Conservation (phyloP, 2,113 vertebrate genomes). For the Caranx melampygus region DNA sequence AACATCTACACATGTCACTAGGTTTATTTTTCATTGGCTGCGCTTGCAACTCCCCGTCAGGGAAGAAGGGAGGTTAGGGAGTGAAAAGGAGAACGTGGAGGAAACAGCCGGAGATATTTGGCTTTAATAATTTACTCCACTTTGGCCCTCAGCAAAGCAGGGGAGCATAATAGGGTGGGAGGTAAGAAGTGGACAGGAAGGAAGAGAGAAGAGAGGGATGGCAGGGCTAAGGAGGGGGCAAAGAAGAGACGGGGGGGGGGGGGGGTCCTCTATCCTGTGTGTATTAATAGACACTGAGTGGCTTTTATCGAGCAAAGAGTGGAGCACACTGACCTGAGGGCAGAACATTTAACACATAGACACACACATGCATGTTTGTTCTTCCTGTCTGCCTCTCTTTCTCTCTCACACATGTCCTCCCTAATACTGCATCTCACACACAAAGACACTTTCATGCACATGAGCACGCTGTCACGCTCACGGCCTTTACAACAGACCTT, state of each 20-base stretch:
- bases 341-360: conserved; percentile 63
- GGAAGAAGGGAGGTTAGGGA: not conserved
- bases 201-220: conserved; percentile 18
- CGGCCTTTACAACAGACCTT: conserved; percentile 7
- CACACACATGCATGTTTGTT: conserved; percentile 32
- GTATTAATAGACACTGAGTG: conserved; percentile 80
- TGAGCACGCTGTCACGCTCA: conserved; percentile 7
- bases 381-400: conserved; percentile 2
- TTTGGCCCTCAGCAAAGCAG: conserved; percentile 3
- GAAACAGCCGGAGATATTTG: conserved; percentile 9
- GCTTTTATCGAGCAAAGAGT: conserved; percentile 74
- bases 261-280: conserved; percentile 54
- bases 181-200: conserved; percentile 1
- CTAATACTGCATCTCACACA: not conserved
- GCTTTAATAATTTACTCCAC: conserved; percentile 50
- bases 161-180: not conserved
- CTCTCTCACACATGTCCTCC: conserved; percentile 18
- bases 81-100: not conserved
- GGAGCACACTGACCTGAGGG: conserved; percentile 58
- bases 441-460: conserved; percentile 20
- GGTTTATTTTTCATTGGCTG: not conserved
- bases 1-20: too few relatives aligned
- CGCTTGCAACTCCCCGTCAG: not conserved
- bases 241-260: not conserved
- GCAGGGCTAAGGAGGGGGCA: conserved; percentile 14